Conservation (phyloP, 2,113 vertebrate genomes). For the Neotoma lepida region DNA sequence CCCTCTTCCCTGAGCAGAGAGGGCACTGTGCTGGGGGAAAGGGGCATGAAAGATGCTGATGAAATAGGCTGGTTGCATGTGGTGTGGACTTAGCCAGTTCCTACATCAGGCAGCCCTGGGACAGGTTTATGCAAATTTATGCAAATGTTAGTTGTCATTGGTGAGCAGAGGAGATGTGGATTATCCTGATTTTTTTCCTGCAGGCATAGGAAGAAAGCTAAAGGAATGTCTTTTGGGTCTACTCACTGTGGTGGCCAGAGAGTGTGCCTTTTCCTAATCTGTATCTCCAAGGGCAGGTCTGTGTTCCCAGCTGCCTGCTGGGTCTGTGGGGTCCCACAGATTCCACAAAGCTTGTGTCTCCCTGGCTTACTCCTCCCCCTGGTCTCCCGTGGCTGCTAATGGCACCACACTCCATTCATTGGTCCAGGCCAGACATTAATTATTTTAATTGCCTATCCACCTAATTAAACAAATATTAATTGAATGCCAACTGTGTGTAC, state of each 20-base stretch:
- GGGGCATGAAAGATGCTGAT: neutral
- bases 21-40: accelerated
- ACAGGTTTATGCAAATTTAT: neutral
- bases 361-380: accelerated
- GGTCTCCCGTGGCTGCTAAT: neutral
- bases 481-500: conserved; percentile 30
- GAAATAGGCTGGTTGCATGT: neutral
- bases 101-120: neutral
- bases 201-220: neutral
- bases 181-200: neutral
- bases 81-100: neutral
- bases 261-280: neutral
- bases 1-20: neutral
- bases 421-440: conserved; percentile 62
- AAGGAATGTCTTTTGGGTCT: neutral
- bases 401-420: conserved; percentile 31
- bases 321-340: neutral
- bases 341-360: neutral
- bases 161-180: neutral
- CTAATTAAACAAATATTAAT: conserved; percentile 74
- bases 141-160: neutral
- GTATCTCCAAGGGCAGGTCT: neutral
- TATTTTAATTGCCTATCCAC: conserved; percentile 69
- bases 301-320: neutral
- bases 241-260: neutral